These are phyloP conservation scores for Allophyes oxyacanthae DNA, from an alignment of 2,888 invertebrate species.

Conservation along the genomic window DNA sequence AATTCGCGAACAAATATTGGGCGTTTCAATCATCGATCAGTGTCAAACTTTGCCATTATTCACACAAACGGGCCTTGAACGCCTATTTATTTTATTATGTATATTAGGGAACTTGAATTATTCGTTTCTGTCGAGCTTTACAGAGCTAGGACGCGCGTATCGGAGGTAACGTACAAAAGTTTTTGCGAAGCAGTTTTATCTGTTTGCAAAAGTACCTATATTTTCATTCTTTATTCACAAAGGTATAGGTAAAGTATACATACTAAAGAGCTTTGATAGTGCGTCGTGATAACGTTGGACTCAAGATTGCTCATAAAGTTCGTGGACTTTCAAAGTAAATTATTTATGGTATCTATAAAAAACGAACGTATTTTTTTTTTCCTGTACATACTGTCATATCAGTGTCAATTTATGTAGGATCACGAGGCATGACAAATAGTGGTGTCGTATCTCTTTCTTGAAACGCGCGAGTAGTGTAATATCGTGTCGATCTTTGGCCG, in stretches of 20 bases:
- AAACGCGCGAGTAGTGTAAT: conserved; percentile 62
- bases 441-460: conserved; percentile 57
- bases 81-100: conserved; percentile 55
- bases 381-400: conserved; percentile 57
- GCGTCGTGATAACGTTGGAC: conserved; percentile 16
- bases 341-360: conserved; percentile 35
- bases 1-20: conserved; percentile 52
- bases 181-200: conserved; percentile 24
- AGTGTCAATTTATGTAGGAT: conserved; percentile 63
- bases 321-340: conserved; percentile 24
- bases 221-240: conserved; percentile 16
- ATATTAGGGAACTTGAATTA: conserved; percentile 47
- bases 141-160: conserved; percentile 17
- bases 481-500: conserved; percentile 68
- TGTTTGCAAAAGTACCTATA: too few relatives aligned
- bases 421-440: conserved; percentile 55
- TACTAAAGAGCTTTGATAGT: background rate
- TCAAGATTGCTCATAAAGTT: conserved; percentile 15
- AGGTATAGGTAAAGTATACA: background rate
- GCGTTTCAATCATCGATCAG: conserved; percentile 65
- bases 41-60: conserved; percentile 67
- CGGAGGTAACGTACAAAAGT: conserved; percentile 25
- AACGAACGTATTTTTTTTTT: conserved; percentile 37
- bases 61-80: conserved; percentile 55
- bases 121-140: conserved; percentile 31